Percentiles rank a stretch among this genome's conserved stretches.
phyloP scores from a whole-genome alignment of 2,888 invertebrate genomes.

The Diarsia brunnea region DNA sequence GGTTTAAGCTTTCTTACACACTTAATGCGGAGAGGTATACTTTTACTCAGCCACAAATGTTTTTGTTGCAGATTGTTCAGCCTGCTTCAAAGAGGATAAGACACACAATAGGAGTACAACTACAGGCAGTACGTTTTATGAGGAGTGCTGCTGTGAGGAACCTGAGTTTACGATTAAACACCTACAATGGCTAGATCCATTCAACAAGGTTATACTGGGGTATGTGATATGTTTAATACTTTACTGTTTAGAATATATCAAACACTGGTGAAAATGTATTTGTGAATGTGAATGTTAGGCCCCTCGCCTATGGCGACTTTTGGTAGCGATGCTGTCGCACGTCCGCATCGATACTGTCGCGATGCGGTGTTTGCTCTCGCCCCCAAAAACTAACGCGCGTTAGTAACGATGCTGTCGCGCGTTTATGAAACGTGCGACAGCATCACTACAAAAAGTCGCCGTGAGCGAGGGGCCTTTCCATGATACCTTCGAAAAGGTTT shows the following conservation, averaged over 20 bases:
- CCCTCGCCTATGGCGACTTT: no score
- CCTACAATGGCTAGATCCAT: conserved; percentile 78
- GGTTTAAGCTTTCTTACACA: background rate
- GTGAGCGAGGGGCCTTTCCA: no score
- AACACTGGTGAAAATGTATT: background rate
- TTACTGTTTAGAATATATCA: background rate
- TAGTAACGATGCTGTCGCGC: no score
- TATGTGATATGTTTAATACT: conserved; percentile 72
- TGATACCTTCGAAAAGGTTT: no score
- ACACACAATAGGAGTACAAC: conserved; percentile 65
- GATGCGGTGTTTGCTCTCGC: no score
- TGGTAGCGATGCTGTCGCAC: no score
- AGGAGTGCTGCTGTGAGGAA: conserved; percentile 79
- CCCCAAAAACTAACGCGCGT: no score
- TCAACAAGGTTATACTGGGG: conserved; percentile 76
- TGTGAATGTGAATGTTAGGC: no score
- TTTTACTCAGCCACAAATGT: background rate
- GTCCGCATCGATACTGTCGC: no score
- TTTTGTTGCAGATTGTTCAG: conserved; percentile 75
- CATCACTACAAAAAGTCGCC: no score
- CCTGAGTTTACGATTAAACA: conserved; percentile 66
- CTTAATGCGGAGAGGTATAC: background rate
- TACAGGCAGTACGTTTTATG: conserved; percentile 77
- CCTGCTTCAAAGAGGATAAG: conserved; percentile 77
- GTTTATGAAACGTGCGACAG: no score